phyloP scores from a whole-genome alignment of 2,113 vertebrate genomes.

The Nipponia nippon region DNA sequence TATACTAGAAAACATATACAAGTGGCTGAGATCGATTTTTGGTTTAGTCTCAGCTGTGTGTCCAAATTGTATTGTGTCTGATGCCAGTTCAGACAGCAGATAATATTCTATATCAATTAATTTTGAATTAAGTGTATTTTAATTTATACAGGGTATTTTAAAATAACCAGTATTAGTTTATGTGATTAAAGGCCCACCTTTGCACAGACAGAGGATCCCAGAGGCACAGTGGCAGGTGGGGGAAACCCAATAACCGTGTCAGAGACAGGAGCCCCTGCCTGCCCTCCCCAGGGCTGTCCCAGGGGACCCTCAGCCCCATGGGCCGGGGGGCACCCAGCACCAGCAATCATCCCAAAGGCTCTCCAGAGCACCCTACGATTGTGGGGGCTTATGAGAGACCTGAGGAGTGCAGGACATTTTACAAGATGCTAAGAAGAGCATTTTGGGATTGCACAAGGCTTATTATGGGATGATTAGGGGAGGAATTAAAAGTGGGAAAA shows the following conservation, averaged over 20 bases:
- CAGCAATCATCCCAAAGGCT: background rate
- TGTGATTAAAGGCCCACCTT: background rate
- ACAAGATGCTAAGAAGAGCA: background rate
- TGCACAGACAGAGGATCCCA: background rate
- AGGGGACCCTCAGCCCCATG: background rate
- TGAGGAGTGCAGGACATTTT: too few relatives aligned
- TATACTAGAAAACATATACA: background rate
- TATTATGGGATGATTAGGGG: background rate
- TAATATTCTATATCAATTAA: background rate
- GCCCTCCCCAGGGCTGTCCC: rapidly evolving
- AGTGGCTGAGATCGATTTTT: background rate
- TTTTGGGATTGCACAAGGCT: background rate
- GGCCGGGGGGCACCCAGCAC: background rate
- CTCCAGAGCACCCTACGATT: background rate
- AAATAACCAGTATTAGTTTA: background rate
- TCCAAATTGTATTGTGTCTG: background rate
- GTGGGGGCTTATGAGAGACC: background rate
- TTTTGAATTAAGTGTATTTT: background rate
- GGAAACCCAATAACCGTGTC: background rate
- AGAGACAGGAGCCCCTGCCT: rapidly evolving
- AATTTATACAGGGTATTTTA: background rate
- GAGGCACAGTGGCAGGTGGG: background rate
- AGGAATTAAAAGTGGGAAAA: background rate
- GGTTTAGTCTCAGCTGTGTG: background rate
- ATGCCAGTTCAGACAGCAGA: background rate